phyloP scores from a whole-genome alignment of 2,113 vertebrate genomes.

The Coturnix japonica region DNA sequence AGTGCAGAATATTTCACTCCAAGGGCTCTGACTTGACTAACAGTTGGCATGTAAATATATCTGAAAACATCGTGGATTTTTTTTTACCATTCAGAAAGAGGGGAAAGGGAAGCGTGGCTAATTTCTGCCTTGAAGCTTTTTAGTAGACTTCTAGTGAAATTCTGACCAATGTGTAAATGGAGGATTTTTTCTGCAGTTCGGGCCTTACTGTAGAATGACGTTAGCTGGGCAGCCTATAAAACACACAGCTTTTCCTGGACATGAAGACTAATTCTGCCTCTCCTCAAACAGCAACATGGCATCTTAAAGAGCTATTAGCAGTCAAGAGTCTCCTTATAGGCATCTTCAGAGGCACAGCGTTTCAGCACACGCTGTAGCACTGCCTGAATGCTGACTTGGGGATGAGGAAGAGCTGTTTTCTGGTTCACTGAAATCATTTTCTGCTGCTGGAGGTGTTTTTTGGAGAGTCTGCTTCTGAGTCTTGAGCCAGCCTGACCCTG shows the following conservation, averaged over 20 bases:
- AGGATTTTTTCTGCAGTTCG: neutral
- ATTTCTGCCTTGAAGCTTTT: neutral
- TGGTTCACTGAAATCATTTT: neutral
- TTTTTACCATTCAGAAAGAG: neutral
- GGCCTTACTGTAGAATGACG: neutral
- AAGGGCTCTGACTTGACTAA: neutral
- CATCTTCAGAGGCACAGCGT: neutral
- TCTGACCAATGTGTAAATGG: neutral
- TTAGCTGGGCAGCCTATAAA: neutral
- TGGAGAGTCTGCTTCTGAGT: neutral
- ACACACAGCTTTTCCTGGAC: neutral
- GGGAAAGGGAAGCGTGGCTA: too few relatives aligned
- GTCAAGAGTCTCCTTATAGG: neutral
- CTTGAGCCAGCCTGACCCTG: neutral
- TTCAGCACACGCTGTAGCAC: neutral
- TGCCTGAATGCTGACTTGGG: neutral
- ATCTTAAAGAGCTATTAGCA: neutral
- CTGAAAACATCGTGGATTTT: neutral
- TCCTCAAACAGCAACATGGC: neutral
- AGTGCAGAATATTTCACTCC: neutral
- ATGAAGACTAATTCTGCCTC: neutral
- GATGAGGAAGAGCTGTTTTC: neutral
- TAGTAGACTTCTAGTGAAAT: neutral
- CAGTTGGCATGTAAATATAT: neutral
- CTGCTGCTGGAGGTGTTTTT: neutral